These are phyloP conservation scores for Hyposoter dolosus DNA, from an alignment of 2,888 invertebrate genomes.

Conservation along the genomic window DNA sequence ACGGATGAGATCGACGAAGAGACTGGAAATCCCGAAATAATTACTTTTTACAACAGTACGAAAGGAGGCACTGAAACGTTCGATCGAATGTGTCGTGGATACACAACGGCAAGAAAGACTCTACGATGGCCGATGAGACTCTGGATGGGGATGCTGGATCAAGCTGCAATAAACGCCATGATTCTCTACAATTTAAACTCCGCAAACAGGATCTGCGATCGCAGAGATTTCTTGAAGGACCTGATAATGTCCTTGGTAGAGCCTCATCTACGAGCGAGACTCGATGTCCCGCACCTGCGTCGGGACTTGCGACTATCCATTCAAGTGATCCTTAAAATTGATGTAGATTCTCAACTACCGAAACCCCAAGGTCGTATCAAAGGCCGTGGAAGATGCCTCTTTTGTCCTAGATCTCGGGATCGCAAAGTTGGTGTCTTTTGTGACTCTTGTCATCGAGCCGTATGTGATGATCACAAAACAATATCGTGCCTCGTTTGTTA, in stretches of 20 bases:
- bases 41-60: background rate
- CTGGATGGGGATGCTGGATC: conserved; percentile 3
- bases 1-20: background rate
- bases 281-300: background rate
- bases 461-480: background rate
- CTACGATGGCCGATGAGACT: conserved; percentile 17
- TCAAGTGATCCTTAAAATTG: background rate
- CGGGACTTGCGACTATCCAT: background rate
- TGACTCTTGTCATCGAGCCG: background rate
- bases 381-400: background rate
- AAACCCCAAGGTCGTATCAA: background rate
- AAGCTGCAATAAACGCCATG: conserved; percentile 4
- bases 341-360: background rate
- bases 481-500: background rate
- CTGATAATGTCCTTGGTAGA: conserved; percentile 10
- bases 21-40: background rate
- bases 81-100: background rate
- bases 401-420: conserved; percentile 1
- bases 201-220: conserved; percentile 15
- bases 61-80: background rate
- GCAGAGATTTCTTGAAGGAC: conserved; percentile 8
- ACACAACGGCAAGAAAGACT: background rate
- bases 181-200: conserved; percentile 8
- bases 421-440: background rate
- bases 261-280: conserved; percentile 17